Evolutionary conservation across 2,888 invertebrate species (phyloP), one percentile per base, ranked within the genome.

Genomic region (Epinotia nisella): DNA sequence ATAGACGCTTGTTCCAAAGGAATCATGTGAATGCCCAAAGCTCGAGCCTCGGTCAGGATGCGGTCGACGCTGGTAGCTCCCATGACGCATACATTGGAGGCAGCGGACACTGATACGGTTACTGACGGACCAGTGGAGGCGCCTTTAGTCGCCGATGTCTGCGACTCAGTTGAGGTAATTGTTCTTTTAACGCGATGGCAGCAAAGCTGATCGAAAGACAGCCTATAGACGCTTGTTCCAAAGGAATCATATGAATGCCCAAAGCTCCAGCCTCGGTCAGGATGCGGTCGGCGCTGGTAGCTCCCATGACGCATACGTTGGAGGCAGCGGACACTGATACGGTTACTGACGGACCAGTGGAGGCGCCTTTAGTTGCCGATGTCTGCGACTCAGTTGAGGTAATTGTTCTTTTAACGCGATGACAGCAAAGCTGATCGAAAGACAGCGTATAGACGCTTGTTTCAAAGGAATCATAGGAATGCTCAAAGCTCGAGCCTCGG

Each of bases 41-140:
- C 82, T 51, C 82, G 82, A 3, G 79, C 89, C 3, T 80, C 81
- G 0, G 62, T 91, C 29, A 81, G 88, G 56, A 85, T 87, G 86
- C 84, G 87, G 1, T 84, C 86, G 2, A 84, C 84, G 17, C 62
- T 85, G 19, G 71, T 84, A 3, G 71, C 74, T 53, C 77, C 76
- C 4, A 29, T 65, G 65, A 13, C 55, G 4, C 45, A 5, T 1
- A 11, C 45, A 1, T 0, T 61, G 3, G 29, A 51, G 1, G 29
- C 11, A 10, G 45, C 19, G 0, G 61, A 15, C 10, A 45, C 56
- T 1, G 3, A 11, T 2, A 55, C 29, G 0, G 49, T 24, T 0
- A 2, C 55, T 7, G 60, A 67, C 7, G 55, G 66, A 17, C 5
- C 3, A 3, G 35, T 11, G 15, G 35, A 13, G 1, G n/a, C n/a